These are phyloP conservation scores for Zosterops hypoxanthus DNA, from an alignment of 2,113 vertebrate species.

Conservation along the genomic window DNA sequence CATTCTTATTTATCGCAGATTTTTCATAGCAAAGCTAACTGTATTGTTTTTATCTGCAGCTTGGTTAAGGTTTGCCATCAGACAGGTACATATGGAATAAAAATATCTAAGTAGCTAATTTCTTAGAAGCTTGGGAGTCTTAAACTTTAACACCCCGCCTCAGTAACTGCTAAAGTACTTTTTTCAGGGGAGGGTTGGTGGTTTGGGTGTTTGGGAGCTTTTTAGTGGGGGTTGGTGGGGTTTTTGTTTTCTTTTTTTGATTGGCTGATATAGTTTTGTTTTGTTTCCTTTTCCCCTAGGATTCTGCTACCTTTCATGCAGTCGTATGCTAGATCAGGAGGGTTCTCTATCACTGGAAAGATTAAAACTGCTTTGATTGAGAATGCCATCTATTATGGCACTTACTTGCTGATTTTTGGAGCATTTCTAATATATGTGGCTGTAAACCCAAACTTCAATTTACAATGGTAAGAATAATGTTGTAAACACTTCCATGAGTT, in stretches of 20 bases:
- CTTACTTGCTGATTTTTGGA: slow-evolving; percentile 92
- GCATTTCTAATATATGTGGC: slow-evolving; percentile 91
- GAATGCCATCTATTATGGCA: slow-evolving; percentile 95
- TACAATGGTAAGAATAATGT: slow-evolving; percentile 82
- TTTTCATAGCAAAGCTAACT: not conserved
- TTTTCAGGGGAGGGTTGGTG: not conserved
- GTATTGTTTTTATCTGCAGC: not conserved
- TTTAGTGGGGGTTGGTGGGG: not conserved
- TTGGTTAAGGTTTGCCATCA: not conserved
- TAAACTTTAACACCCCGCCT: not conserved
- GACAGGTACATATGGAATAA: not conserved
- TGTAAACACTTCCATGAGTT: not conserved
- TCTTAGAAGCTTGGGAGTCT: not conserved
- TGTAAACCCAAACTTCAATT: slow-evolving; percentile 83
- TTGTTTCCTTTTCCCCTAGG: slow-evolving; percentile 73
- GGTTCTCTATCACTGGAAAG: slow-evolving; percentile 90
- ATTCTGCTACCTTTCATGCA: slow-evolving; percentile 95
- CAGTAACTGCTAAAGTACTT: not conserved
- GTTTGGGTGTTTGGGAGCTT: not conserved
- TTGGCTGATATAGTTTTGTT: not conserved
- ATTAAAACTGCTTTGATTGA: slow-evolving; percentile 93
- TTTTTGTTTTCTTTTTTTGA: not conserved
- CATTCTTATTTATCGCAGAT: not conserved
- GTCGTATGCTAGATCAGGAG: slow-evolving; percentile 90
- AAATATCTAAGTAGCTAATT: not conserved